A percentile compares a stretch with the other conserved stretches of the same genome.
These are phyloP conservation scores for Agrilus biguttatus DNA, from an alignment of 2,888 invertebrate species.

Conservation along the genomic window DNA sequence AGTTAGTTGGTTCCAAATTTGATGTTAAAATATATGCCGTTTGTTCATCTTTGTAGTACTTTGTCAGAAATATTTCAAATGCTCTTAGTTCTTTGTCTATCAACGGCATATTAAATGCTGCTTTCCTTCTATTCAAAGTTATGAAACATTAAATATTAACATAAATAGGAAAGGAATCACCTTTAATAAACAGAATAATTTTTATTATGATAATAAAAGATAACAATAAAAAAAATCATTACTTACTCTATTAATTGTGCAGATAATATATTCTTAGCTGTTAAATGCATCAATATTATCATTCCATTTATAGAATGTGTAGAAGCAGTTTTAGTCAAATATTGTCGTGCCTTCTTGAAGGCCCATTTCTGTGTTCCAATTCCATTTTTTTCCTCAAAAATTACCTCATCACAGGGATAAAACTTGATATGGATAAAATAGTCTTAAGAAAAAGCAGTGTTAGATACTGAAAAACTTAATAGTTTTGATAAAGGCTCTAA, in stretches of 20 bases:
- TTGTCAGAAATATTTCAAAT: conserved; percentile 52
- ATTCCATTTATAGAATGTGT: conserved; percentile 36
- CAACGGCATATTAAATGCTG: conserved; percentile 52
- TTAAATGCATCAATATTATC: conserved; percentile 80
- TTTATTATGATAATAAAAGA: no score
- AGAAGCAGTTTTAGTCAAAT: conserved; percentile 23
- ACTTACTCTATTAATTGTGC: conserved; percentile 88
- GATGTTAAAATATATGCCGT: conserved; percentile 87
- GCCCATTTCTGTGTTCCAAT: conserved; percentile 78
- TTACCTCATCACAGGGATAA: conserved; percentile 59
- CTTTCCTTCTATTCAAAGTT: conserved; percentile 49
- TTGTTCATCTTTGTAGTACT: conserved; percentile 55
- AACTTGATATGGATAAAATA: conserved; percentile 24
- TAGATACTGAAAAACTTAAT: no score
- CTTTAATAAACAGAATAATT: conserved; percentile 41
- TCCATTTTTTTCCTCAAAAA: conserved; percentile 44
- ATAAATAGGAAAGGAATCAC: conserved; percentile 2
- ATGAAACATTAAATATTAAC: conserved; percentile 1
- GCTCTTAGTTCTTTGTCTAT: conserved; percentile 64
- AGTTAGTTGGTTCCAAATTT: conserved; percentile 98
- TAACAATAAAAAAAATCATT: no score
- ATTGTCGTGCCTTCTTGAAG: conserved; percentile 37
- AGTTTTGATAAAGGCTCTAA: conserved; percentile 27
- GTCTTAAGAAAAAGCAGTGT: no score
- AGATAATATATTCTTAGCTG: conserved; percentile 90